Evolutionary conservation across 2,888 invertebrate genomes (phyloP).

Genomic region (Diadegma fenestrale): DNA sequence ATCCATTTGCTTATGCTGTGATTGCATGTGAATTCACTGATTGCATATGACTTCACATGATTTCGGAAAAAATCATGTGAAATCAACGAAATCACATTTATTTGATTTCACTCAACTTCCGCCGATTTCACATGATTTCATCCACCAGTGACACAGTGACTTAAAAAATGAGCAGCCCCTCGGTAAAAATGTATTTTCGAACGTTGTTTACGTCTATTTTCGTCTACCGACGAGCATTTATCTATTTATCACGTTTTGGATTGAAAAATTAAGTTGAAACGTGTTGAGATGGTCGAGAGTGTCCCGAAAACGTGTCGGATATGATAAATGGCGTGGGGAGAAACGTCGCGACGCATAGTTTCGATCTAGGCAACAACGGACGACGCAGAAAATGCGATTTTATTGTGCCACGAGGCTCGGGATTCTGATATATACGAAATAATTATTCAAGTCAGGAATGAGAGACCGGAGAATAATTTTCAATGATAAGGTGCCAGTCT

Average conservation of each 20-base stretch:
- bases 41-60: too few species aligned
- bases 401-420: constrained; percentile 13
- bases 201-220: constrained; percentile 6
- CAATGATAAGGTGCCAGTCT: constrained; percentile 64
- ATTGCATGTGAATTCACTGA: too few species aligned
- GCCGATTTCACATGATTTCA: too few species aligned
- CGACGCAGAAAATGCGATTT: constrained; percentile 25
- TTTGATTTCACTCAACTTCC: too few species aligned
- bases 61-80: too few species aligned
- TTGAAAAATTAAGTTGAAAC: background rate
- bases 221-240: background rate
- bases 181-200: background rate
- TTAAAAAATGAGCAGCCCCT: too few species aligned
- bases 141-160: too few species aligned
- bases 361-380: background rate
- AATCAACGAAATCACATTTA: too few species aligned
- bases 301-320: background rate
- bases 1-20: too few species aligned
- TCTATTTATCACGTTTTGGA: background rate
- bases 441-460: constrained; percentile 65
- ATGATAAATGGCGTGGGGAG: background rate
- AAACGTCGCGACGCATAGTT: background rate
- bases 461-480: constrained; percentile 65
- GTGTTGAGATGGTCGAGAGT: background rate
- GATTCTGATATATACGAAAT: constrained; percentile 63